phyloP scores from a whole-genome alignment of 2,888 invertebrate genomes.

The Smittia aterrima region DNA sequence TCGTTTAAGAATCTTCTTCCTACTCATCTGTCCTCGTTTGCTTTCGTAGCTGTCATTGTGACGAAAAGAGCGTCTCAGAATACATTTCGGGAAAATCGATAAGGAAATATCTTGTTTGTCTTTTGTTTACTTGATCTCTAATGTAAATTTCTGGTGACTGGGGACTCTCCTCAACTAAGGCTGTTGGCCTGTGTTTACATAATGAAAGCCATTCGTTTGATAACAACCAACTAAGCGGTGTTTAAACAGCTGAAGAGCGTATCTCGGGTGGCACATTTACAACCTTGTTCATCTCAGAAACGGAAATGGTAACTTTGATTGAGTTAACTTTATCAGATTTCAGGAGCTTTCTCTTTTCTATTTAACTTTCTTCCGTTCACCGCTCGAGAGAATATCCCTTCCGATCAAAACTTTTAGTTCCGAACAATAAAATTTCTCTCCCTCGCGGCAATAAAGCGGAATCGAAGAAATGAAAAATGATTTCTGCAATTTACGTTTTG shows the following conservation, averaged over 20 bases:
- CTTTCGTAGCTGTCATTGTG: not conserved
- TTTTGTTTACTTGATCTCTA: constrained; percentile 34
- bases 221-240: not conserved
- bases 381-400: no score
- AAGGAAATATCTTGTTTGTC: constrained; percentile 28
- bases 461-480: constrained; percentile 19
- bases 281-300: no score
- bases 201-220: constrained; percentile 8
- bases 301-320: no score
- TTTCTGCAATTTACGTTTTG: not conserved
- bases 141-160: constrained; percentile 20
- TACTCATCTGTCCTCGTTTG: not conserved
- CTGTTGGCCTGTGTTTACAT: not conserved
- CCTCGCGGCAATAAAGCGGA: not conserved
- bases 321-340: no score
- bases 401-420: no score
- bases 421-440: no score
- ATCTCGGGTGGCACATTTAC: not conserved
- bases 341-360: no score
- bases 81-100: constrained; percentile 29
- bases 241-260: not conserved
- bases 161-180: not conserved
- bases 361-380: no score
- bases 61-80: constrained; percentile 15
- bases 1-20: not conserved